Evolutionary conservation across 2,113 vertebrate genomes (phyloP).

Genomic region (Aspiorhynchus laticeps): DNA sequence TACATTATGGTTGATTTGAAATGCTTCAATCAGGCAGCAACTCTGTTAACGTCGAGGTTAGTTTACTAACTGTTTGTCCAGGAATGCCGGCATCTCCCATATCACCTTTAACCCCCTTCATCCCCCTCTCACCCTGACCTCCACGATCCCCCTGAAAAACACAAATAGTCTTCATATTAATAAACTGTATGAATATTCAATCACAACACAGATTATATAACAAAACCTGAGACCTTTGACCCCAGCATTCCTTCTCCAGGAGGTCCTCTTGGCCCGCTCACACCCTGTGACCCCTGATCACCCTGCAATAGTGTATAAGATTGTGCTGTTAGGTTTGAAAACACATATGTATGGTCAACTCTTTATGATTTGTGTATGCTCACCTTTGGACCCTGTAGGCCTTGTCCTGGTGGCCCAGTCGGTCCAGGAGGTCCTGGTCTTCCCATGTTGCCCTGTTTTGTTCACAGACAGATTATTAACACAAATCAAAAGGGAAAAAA

Average conservation of each 20-base stretch:
- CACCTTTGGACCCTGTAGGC: conserved; percentile 88
- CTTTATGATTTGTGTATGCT: background rate
- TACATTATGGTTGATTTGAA: background rate
- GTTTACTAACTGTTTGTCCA: conserved; percentile 79
- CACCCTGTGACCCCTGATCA: conserved; percentile 83
- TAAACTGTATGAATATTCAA: background rate
- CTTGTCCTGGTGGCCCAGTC: conserved; percentile 82
- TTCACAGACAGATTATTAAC: background rate
- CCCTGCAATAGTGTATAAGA: conserved; percentile 72
- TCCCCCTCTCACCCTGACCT: conserved; percentile 79
- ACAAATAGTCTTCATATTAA: background rate
- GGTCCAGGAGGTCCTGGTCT: conserved; percentile 80
- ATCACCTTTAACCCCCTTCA: conserved; percentile 85
- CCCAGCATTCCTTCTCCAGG: conserved; percentile 86
- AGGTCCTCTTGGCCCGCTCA: conserved; percentile 81
- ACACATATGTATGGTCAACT: background rate
- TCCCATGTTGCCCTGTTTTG: conserved; percentile 78
- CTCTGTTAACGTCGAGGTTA: background rate
- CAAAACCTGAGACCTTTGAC: conserved; percentile 76
- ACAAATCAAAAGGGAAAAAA: background rate
- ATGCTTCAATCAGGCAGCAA: background rate
- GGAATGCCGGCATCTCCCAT: conserved; percentile 79
- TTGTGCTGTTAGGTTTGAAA: background rate
- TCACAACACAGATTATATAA: background rate
- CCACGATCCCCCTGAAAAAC: conserved; percentile 81